Base-by-base conservation (phyloP, 2,888 invertebrate genomes). In the Lamproptera curius region DNA sequence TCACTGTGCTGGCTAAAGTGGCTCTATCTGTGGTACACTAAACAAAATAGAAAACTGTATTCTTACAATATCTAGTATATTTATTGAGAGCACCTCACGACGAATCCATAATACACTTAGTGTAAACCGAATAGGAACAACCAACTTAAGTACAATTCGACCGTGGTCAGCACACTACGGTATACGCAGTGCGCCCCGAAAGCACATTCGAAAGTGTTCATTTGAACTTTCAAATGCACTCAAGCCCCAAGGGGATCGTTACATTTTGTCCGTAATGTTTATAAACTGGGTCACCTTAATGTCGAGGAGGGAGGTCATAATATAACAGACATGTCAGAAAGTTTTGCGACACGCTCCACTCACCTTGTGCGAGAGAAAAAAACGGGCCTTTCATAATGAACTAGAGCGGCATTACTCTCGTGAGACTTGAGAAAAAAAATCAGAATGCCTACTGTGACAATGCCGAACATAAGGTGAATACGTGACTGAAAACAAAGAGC, bases 351-450 rank as follows among this genome's bases (percentile, higher is more conserved):
- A 49, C 49, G 49, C 44, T 49, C 17, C 40, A 43, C 40, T 44
- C 44, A 43, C 43, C 44, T 49, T 49, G 36, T 44, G 44, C 23
- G 20, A 44, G 39, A 33, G 40, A 47, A 26, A 47, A 44, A 42
- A 42, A 47, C 43, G 40, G 40, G 40, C 28, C 49, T 49, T 40
- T 44, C 26, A 49, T 44, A 44, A 49, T 43, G 43, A 49, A 35
- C 35, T 20, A 39, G 43, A 49, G 43, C 28, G 20, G 17, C 28
- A 39, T 44, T 28, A 28, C 44, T 49, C 44, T 44, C 44, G 17
- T 43, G 44, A 49, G 49, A 49, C 42, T 48, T 42, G 38, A 48
- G 38, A 37, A 39, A 47, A 42, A 48, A 47, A 42, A 48, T 48
- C 15, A 38, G 23, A 42, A 38, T 42, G 42, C 20, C 38, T 43